Base-by-base conservation (phyloP, 2,797 vertebrate species). In the Sebastes itinus region DNA sequence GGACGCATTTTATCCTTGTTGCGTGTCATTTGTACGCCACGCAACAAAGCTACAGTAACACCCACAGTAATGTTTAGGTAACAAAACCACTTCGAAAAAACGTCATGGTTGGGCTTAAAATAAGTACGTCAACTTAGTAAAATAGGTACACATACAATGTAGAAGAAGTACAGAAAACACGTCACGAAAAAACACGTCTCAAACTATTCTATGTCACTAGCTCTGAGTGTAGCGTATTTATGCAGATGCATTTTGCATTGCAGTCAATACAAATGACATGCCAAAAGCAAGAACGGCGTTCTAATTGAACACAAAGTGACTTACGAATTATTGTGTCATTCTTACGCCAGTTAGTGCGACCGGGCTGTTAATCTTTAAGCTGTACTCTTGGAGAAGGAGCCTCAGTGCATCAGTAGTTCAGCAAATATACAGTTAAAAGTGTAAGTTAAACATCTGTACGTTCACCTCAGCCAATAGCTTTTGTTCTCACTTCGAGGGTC, bases 401-500 rank as follows among this genome's bases (percentile, higher is more conserved):
- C 46, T 22, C 66, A 79, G 16, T 22, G 27, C 23, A 56, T 54
- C 58, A 27, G 59, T 18, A 75, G 23, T n/a, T 56, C 28, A 33
- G 63, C 25, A 82, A 12, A 73, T 22, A 22, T 30, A 22, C n/a
- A 30, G 38, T 66, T 68, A 20, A 72, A 6, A 66, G 56, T 38
- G 3, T n/a, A 32, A 65, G 10, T 56, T 38, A 27, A 55, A 23
- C 73, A 65, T 79, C 42, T 82, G 64, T 27, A 32, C 1, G 23
- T 79, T 49, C 54, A 72, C 25, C n/a, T 46, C 60, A 52, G 79
- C 52, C 72, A 84, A 25, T 28, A 3, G 68, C 25, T 86, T 87
- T 64, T 79, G 80, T 83, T 89, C 84, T 81, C 75, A 91, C 80
- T 78, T 81, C 4, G 1, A 62, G 82, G 82, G 78, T 86, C 77